Percentiles rank a stretch among this genome's conserved stretches.
Evolutionary conservation across 2,797 vertebrate genomes (phyloP).

Genomic region (Mus minutoides): DNA sequence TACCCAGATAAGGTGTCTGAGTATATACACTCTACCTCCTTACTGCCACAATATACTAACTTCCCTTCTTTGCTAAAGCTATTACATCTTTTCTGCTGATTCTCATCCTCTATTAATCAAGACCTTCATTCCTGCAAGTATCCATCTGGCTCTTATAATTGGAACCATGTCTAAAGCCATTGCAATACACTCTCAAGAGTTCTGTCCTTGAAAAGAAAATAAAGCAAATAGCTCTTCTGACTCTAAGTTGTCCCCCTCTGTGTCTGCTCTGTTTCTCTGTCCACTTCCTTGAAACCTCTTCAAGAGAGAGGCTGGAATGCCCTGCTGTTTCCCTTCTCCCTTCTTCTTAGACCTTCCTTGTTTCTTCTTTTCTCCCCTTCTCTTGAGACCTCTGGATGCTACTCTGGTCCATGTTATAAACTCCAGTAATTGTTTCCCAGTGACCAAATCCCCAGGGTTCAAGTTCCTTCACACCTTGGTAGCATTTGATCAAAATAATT

Average conservation of each 20-base stretch:
- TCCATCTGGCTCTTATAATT: neutral
- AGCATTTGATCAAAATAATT: neutral
- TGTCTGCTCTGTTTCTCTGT: neutral
- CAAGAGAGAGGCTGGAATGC: neutral
- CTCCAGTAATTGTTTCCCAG: neutral
- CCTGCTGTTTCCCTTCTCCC: neutral
- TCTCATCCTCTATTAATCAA: neutral
- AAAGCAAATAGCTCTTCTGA: neutral
- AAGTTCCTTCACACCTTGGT: neutral
- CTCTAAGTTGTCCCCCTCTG: accelerated
- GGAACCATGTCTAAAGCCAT: neutral
- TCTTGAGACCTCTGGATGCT: neutral
- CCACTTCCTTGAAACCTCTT: neutral
- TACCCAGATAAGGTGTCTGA: neutral
- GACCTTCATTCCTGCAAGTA: neutral
- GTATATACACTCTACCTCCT: neutral
- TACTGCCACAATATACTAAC: neutral
- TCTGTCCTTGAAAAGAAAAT: neutral
- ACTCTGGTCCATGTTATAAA: neutral
- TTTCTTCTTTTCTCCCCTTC: neutral
- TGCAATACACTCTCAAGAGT: neutral
- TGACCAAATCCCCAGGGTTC: neutral
- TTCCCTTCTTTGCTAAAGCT: neutral
- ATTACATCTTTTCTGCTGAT: neutral
- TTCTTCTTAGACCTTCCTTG: neutral